Conservation (phyloP, 2,113 vertebrate genomes). For the Caretta caretta region DNA sequence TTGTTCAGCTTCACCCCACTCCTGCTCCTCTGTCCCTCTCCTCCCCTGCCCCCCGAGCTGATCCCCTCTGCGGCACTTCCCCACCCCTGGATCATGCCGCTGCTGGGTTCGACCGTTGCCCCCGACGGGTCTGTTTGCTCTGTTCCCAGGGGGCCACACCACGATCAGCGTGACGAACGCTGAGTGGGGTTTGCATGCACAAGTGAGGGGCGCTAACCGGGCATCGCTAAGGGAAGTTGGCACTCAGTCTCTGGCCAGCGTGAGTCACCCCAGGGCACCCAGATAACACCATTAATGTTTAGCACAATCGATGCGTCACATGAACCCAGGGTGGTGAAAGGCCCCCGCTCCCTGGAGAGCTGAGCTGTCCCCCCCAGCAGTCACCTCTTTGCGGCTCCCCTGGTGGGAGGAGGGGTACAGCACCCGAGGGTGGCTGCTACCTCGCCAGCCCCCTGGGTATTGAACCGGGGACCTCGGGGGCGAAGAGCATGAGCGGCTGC, state of each 20-base stretch:
- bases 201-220: not conserved
- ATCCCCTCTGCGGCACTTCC: too few relatives aligned
- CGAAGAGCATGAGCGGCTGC: not conserved
- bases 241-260: not conserved
- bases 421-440: not conserved
- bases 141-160: not conserved
- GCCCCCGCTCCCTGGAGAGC: not conserved
- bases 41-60: not conserved
- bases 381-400: too few relatives aligned
- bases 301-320: accelerated
- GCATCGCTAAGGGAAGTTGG: not conserved
- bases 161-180: too few relatives aligned
- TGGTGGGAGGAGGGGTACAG: not conserved
- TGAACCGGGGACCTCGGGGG: not conserved
- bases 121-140: not conserved
- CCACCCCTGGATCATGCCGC: not conserved
- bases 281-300: not conserved
- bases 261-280: not conserved
- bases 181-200: too few relatives aligned
- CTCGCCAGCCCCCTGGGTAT: not conserved
- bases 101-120: not conserved
- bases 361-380: not conserved
- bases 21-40: not conserved
- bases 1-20: not conserved
- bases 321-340: not conserved